phyloP scores from a whole-genome alignment of 2,113 vertebrate species.

The Nibea coibor region DNA sequence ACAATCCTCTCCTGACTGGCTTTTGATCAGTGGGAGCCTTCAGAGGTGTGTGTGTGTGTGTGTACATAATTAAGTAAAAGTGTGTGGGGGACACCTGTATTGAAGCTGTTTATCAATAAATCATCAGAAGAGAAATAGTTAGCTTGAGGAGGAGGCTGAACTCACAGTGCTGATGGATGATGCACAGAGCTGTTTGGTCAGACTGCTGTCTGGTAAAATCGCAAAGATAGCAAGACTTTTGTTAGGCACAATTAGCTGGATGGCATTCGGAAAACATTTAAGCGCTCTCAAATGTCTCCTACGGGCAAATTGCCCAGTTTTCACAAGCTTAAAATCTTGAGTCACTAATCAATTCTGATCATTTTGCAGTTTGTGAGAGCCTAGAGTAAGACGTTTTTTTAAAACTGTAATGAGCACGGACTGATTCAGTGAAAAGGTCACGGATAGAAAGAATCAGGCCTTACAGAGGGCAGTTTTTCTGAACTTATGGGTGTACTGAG shows the following conservation, averaged over 20 bases:
- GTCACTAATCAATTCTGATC: neutral
- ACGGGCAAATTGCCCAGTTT: neutral
- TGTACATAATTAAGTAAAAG: slow-evolving; percentile 49
- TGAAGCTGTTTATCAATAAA: slow-evolving; percentile 61
- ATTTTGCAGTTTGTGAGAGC: slow-evolving; percentile 10
- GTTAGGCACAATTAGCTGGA: slow-evolving; percentile 2
- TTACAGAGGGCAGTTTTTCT: neutral
- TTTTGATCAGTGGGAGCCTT: slow-evolving; percentile 53
- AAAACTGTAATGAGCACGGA: neutral
- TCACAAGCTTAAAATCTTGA: neutral
- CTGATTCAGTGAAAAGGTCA: slow-evolving; percentile 22
- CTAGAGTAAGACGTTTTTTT: neutral
- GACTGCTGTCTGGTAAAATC: neutral
- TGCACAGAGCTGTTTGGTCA: neutral
- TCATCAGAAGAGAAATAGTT: slow-evolving; percentile 51
- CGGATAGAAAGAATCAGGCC: neutral
- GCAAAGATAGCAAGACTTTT: neutral
- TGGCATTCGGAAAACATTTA: neutral
- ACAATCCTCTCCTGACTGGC: slow-evolving; percentile 45
- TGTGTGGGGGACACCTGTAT: slow-evolving; percentile 26
- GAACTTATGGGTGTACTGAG: neutral
- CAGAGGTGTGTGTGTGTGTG: slow-evolving; percentile 29
- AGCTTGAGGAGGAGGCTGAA: slow-evolving; percentile 9
- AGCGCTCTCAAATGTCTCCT: slow-evolving; percentile 1
- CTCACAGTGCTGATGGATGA: neutral